A percentile compares a stretch with the other conserved stretches of the same genome.
Evolutionary conservation across 2,797 vertebrate genomes (phyloP).

Genomic region (Sarcoramphus papa): DNA sequence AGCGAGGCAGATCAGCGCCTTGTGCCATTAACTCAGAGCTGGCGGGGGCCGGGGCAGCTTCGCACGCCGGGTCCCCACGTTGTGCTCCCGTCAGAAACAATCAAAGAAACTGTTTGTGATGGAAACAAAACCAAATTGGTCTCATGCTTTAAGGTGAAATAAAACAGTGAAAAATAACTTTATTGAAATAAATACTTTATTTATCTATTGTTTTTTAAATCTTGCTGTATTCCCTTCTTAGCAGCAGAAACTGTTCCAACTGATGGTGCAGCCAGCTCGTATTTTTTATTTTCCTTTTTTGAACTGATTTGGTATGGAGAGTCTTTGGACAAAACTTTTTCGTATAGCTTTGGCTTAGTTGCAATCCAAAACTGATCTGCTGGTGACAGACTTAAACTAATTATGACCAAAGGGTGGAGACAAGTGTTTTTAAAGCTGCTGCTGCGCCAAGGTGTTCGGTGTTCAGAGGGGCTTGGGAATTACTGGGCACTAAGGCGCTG

Average conservation of each 20-base stretch:
- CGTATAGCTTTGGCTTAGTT: background rate
- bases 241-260: background rate
- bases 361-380: background rate
- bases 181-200: background rate
- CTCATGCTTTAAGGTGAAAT: background rate
- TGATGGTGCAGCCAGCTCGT: background rate
- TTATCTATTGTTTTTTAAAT: background rate
- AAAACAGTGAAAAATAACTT: background rate
- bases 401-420: background rate
- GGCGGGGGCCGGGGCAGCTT: background rate
- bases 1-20: background rate
- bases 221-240: background rate
- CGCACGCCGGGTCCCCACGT: accelerated
- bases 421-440: background rate
- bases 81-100: background rate
- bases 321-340: background rate
- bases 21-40: background rate
- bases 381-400: background rate
- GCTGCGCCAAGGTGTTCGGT: background rate
- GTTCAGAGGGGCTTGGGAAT: background rate
- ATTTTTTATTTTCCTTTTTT: background rate
- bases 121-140: background rate
- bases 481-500: background rate
- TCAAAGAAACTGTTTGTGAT: background rate
- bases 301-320: background rate